Evolutionary conservation across 2,888 invertebrate genomes (phyloP).

Genomic region (Lepidonotus clava): DNA sequence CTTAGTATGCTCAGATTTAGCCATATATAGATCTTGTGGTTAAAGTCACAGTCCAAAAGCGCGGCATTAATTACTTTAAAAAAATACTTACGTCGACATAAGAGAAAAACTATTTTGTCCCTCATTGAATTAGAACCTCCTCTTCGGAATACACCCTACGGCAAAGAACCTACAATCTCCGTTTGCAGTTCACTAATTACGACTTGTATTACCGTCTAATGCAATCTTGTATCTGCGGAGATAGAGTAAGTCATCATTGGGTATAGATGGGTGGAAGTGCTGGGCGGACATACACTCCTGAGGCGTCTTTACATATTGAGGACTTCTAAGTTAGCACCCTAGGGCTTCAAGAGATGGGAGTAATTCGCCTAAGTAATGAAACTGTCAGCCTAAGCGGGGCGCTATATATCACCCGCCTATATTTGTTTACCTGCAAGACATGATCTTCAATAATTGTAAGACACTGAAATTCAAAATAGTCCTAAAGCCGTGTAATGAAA

Average conservation of each 20-base stretch:
- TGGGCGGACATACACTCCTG: neutral
- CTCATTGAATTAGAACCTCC: too few relatives aligned
- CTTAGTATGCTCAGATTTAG: too few relatives aligned
- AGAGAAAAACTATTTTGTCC: too few relatives aligned
- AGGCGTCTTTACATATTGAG: too few relatives aligned
- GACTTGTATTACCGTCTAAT: neutral
- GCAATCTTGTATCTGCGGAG: conserved; percentile 1
- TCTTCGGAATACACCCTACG: too few relatives aligned
- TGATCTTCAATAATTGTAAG: conserved; percentile 7
- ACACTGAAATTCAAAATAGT: neutral
- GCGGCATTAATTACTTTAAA: too few relatives aligned
- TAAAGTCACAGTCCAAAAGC: too few relatives aligned
- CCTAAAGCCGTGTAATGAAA: neutral
- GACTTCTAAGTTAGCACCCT: neutral
- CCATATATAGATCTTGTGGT: too few relatives aligned
- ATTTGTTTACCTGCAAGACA: conserved; percentile 11
- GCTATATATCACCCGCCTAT: neutral
- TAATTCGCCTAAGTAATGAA: conserved; percentile 1
- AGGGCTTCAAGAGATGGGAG: neutral
- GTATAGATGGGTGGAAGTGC: neutral
- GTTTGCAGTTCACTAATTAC: neutral
- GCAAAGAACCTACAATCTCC: too few relatives aligned
- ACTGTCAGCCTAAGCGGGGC: neutral
- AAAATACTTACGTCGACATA: too few relatives aligned
- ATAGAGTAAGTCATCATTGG: neutral